phyloP scores from a whole-genome alignment of 2,797 vertebrate species.

The Hafferia zeledoni region DNA sequence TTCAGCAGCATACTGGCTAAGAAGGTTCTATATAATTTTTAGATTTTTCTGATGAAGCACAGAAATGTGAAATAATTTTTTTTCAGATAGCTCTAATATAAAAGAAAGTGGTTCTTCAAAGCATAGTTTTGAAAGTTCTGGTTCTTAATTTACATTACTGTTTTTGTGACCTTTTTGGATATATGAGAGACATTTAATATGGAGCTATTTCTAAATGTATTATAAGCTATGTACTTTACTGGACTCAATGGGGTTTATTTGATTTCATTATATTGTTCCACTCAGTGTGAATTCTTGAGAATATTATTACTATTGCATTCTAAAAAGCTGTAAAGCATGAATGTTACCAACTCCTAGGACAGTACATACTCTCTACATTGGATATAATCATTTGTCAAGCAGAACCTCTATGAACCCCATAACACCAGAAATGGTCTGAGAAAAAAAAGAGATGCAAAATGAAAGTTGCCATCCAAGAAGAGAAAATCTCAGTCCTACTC shows the following conservation, averaged over 20 bases:
- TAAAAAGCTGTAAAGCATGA: not conserved
- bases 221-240: not conserved
- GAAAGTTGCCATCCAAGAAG: not conserved
- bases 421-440: not conserved
- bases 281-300: not conserved
- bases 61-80: not conserved
- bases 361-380: not conserved
- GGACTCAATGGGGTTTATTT: not conserved
- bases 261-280: not conserved
- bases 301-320: not conserved
- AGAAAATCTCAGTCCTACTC: not conserved
- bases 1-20: not conserved
- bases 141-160: not conserved
- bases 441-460: not conserved
- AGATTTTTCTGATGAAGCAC: rapidly evolving
- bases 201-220: not conserved
- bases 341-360: not conserved
- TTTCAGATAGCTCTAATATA: not conserved
- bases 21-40: rapidly evolving
- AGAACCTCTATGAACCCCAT: not conserved
- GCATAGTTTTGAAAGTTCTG: not conserved
- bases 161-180: not conserved
- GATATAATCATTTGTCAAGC: not conserved
- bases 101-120: not conserved
- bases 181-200: not conserved